phyloP scores from a whole-genome alignment of 2,797 vertebrate genomes.

The Pseudomugil tenellus region DNA sequence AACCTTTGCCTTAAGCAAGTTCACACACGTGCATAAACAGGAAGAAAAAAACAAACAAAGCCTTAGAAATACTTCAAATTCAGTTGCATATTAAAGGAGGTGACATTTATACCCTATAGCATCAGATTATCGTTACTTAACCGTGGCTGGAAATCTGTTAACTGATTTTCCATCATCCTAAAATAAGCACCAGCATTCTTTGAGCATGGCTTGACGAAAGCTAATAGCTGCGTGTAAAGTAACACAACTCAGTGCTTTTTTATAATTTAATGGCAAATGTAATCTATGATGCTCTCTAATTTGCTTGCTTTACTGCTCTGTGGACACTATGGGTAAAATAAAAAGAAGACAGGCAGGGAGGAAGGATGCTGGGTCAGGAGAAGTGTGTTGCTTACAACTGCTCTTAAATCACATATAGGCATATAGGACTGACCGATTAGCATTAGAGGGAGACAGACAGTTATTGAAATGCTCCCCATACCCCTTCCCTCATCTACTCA shows the following conservation, averaged over 20 bases:
- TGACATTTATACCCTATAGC: conserved; percentile 62
- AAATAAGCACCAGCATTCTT: conserved; percentile 74
- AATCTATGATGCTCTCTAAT: conserved; percentile 69
- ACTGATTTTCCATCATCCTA: conserved; percentile 68
- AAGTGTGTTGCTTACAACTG: conserved; percentile 66
- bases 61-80: conserved; percentile 44
- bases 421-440: conserved; percentile 68
- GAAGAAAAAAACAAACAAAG: conserved; percentile 5
- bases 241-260: conserved; percentile 62
- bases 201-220: conserved; percentile 55
- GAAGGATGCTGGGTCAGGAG: conserved; percentile 75
- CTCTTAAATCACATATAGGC: conserved; percentile 79
- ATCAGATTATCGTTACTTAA: conserved; percentile 64
- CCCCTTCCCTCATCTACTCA: conserved; percentile 66
- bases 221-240: conserved; percentile 67
- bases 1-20: conserved; percentile 74
- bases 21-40: conserved; percentile 32
- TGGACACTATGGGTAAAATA: conserved; percentile 72
- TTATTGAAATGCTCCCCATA: conserved; percentile 81
- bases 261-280: conserved; percentile 70
- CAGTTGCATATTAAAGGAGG: conserved; percentile 39
- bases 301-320: conserved; percentile 69
- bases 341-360: conserved; percentile 40
- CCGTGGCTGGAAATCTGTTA: conserved; percentile 63
- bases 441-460: conserved; percentile 58